Evolutionary conservation across 2,797 vertebrate genomes (phyloP).

Genomic region (Bradypodion ventrale): DNA sequence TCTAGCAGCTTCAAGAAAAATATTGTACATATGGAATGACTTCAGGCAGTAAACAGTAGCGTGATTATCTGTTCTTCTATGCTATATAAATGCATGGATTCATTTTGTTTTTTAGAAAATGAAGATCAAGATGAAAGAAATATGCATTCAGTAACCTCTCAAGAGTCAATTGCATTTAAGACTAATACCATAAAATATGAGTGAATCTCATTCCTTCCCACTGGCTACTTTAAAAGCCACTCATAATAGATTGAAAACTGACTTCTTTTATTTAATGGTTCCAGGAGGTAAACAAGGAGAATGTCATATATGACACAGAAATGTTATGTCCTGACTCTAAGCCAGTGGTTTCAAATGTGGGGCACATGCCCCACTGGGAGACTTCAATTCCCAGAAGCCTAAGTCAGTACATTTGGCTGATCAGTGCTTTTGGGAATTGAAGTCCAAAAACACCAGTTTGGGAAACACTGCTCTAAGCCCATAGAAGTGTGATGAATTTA

Average conservation of each 20-base stretch:
- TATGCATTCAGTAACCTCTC: background rate
- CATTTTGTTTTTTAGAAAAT: constrained; percentile 27
- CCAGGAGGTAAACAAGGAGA: constrained; percentile 38
- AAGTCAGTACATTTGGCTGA: no score
- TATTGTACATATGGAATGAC: background rate
- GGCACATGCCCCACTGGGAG: no score
- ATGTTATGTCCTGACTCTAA: constrained; percentile 20
- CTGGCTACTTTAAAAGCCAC: constrained; percentile 17
- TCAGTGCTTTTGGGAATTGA: no score
- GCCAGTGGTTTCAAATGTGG: no score
- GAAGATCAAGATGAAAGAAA: constrained; percentile 5
- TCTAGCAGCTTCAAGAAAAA: background rate
- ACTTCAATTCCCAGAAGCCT: no score
- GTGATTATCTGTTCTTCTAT: background rate
- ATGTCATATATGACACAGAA: constrained; percentile 30
- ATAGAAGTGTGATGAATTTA: constrained; percentile 1
- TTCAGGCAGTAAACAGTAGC: background rate
- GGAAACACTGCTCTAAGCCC: no score
- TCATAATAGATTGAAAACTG: constrained; percentile 31
- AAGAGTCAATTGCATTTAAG: background rate
- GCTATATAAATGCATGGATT: background rate
- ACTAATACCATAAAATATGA: background rate
- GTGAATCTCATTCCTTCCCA: background rate
- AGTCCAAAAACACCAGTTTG: no score
- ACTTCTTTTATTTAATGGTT: constrained; percentile 37